Conservation (phyloP, 2,113 vertebrate genomes). For the Oncorhynchus mykiss region DNA sequence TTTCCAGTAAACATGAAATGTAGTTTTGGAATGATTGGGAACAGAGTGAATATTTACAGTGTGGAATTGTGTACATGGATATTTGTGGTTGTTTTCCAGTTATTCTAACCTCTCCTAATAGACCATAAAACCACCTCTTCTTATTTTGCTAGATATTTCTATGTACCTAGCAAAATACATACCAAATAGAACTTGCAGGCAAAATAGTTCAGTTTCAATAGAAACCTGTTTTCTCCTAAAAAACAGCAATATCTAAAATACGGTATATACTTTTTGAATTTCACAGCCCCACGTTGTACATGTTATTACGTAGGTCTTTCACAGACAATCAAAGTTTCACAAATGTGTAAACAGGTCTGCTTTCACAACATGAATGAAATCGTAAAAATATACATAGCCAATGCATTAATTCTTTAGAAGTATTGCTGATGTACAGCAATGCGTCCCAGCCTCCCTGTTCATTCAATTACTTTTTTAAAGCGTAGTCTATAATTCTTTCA, state of each 20-base stretch:
- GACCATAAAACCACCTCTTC: slow-evolving; percentile 80
- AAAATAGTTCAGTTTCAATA: slow-evolving; percentile 87
- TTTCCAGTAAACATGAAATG: background rate
- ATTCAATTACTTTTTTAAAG: background rate
- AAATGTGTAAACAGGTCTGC: slow-evolving; percentile 90
- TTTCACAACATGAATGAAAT: slow-evolving; percentile 86
- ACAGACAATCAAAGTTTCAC: slow-evolving; percentile 83
- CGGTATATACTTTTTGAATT: slow-evolving; percentile 65
- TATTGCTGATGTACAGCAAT: background rate
- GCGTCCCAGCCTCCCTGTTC: background rate
- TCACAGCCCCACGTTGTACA: slow-evolving; percentile 65
- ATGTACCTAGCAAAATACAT: slow-evolving; percentile 80
- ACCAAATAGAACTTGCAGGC: slow-evolving; percentile 86
- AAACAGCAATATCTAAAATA: slow-evolving; percentile 84
- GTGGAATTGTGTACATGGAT: slow-evolving; percentile 78
- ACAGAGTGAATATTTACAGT: slow-evolving; percentile 67
- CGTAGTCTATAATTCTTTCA: background rate
- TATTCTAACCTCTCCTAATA: background rate
- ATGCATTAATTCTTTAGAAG: slow-evolving; percentile 46
- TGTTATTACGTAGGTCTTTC: slow-evolving; percentile 80
- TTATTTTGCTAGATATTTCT: slow-evolving; percentile 85
- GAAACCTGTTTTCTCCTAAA: slow-evolving; percentile 83
- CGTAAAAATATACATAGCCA: slow-evolving; percentile 86
- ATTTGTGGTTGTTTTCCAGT: slow-evolving; percentile 81
- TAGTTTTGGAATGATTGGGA: slow-evolving; percentile 79